Base-by-base conservation (phyloP, 2,888 invertebrate genomes). In the Sthenelais limicola region DNA sequence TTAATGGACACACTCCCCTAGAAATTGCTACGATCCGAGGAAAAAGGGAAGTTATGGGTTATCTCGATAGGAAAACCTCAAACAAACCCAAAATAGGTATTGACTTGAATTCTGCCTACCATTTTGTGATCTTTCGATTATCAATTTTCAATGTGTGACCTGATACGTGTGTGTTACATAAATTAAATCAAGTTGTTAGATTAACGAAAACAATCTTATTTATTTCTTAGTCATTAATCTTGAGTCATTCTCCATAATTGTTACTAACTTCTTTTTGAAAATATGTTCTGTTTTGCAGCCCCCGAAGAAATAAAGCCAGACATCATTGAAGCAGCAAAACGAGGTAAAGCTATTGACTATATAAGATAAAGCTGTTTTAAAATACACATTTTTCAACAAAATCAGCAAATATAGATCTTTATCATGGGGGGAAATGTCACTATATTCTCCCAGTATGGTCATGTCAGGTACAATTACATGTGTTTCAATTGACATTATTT, bases 41-140 rank as follows among this genome's bases (percentile, higher is more conserved):
- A 15, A 78, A 83, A 24, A 73, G 84, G 56, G 83, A 82, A 33
- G 85, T 88, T 0, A 76, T 80, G 51, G 83, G 82, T 9, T 87
- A 84, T 76, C 80, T 88, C 9, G 86, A 86, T 30, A 77, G 86
- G 33, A 87, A 86, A 76, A 88, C 87, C 24, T 83, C 83, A 26
- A 84, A 84, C 75, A 85, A 85, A 78, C 83, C 84, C 4, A 81
- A 82, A 79, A 79, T 81, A 74, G 79, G 83, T 83, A 70, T 79
- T 80, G 74, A 71, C 62, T n/a, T n/a, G 7, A 5, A 24, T 38
- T 62, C 4, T 7, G 9, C 18, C 43, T 43, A 43, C n/a, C n/a
- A n/a, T n/a, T n/a, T 43, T 43, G 5, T 49, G 24, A 12, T 15
- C 15, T 12, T 15, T 58, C 12, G 9, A 12, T 9, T 18, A 43